A percentile compares a stretch with the other conserved stretches of the same genome.
These are phyloP conservation scores for Otocyon megalotis DNA, from an alignment of 2,113 vertebrate genomes.

Conservation along the genomic window DNA sequence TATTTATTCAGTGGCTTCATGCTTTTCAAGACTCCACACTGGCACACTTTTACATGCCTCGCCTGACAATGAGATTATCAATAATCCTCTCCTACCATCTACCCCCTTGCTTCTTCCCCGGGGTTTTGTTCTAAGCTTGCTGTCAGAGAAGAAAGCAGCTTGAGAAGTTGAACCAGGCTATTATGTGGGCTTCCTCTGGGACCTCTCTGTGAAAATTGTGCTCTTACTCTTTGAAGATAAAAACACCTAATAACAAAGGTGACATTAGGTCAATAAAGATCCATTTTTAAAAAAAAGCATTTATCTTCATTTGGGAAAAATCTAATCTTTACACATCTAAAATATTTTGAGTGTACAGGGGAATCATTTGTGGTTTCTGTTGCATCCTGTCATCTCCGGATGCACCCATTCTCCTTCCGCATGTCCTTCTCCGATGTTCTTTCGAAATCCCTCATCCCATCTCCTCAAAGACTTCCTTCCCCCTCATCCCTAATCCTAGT, in stretches of 20 bases:
- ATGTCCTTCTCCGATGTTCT: background rate
- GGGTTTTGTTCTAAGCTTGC: background rate
- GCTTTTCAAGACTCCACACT: background rate
- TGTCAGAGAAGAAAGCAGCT: background rate
- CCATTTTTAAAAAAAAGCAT: background rate
- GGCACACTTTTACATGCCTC: background rate
- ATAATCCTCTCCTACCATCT: background rate
- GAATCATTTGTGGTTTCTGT: background rate
- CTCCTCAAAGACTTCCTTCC: background rate
- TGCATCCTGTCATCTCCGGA: background rate
- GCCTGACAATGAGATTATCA: background rate
- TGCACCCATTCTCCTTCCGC: background rate
- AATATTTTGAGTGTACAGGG: background rate
- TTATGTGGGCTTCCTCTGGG: background rate
- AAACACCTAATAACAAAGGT: slow-evolving; percentile 1
- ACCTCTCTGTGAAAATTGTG: background rate
- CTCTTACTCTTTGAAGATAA: background rate
- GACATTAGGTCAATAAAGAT: background rate
- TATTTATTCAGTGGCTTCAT: background rate
- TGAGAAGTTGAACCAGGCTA: background rate
- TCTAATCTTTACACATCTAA: background rate
- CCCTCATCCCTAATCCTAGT: background rate
- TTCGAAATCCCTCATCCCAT: background rate
- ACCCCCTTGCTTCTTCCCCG: background rate
- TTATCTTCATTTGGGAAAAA: background rate